Evolutionary conservation across 2,888 invertebrate genomes (phyloP).

Genomic region (Leptopterna dolabrata): DNA sequence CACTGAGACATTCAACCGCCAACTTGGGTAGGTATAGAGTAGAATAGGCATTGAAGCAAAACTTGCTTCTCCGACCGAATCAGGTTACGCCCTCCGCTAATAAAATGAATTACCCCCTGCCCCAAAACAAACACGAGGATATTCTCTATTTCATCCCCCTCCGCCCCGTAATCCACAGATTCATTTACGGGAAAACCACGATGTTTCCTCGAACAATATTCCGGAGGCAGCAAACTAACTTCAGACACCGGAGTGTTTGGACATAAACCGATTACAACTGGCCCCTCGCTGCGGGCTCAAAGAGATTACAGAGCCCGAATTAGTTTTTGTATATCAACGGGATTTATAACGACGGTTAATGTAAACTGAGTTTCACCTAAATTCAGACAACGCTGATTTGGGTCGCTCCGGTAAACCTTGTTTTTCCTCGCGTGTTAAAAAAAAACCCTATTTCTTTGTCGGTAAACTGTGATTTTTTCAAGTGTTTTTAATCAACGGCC

Average conservation of each 20-base stretch:
- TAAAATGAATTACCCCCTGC: background rate
- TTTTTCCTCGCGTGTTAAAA: background rate
- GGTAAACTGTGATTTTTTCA: background rate
- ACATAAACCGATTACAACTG: conserved; percentile 7
- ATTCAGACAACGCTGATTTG: conserved; percentile 3
- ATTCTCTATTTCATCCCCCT: background rate
- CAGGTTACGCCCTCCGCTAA: background rate
- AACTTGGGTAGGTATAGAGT: too few species aligned
- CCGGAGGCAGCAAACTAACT: background rate
- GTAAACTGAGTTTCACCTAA: background rate
- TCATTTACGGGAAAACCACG: background rate
- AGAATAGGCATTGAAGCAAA: too few species aligned
- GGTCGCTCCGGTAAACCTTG: background rate
- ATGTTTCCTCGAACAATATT: background rate
- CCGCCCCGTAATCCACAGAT: background rate
- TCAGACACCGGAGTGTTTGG: background rate
- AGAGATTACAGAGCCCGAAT: background rate
- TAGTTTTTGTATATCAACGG: conserved; percentile 8
- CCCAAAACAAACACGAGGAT: background rate
- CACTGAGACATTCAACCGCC: too few species aligned
- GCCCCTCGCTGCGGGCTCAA: conserved; percentile 6
- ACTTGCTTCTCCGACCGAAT: background rate
- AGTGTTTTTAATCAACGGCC: background rate
- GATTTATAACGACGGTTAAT: conserved; percentile 11
- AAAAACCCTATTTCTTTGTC: background rate